A percentile compares a stretch with the other conserved stretches of the same genome.
These are phyloP conservation scores for Zapornia atra DNA, from an alignment of 2,113 vertebrate genomes.

Conservation along the genomic window DNA sequence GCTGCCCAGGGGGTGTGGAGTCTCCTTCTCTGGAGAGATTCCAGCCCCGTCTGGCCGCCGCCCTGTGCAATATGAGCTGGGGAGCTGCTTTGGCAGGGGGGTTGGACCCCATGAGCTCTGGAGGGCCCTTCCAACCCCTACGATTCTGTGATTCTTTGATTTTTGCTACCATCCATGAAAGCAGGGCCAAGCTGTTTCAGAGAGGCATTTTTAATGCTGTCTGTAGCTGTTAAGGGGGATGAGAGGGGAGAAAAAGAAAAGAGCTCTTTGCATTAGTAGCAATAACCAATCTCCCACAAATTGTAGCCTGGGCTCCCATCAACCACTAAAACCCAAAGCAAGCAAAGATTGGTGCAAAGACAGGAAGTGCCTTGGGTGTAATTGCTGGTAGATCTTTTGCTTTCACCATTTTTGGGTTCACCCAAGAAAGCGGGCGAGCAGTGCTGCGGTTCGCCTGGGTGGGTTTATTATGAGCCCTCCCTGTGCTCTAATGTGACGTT, in stretches of 20 bases:
- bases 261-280: not conserved
- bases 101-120: no score
- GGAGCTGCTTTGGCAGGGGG: no score
- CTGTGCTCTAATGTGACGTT: not conserved
- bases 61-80: no score
- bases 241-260: not conserved
- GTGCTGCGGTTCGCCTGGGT: not conserved
- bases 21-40: no score
- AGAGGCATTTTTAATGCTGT: not conserved
- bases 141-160: no score
- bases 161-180: conserved; percentile 2
- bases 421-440: not conserved
- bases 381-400: not conserved
- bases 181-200: not conserved
- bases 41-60: no score
- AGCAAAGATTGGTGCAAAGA: not conserved
- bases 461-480: not conserved
- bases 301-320: not conserved
- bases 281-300: not conserved
- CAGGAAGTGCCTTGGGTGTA: conserved; percentile 33
- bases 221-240: not conserved
- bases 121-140: no score
- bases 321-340: conserved; percentile 27
- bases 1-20: no score
- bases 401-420: not conserved